Conservation (phyloP, 2,797 vertebrate genomes). For the Calcarius lapponicus region DNA sequence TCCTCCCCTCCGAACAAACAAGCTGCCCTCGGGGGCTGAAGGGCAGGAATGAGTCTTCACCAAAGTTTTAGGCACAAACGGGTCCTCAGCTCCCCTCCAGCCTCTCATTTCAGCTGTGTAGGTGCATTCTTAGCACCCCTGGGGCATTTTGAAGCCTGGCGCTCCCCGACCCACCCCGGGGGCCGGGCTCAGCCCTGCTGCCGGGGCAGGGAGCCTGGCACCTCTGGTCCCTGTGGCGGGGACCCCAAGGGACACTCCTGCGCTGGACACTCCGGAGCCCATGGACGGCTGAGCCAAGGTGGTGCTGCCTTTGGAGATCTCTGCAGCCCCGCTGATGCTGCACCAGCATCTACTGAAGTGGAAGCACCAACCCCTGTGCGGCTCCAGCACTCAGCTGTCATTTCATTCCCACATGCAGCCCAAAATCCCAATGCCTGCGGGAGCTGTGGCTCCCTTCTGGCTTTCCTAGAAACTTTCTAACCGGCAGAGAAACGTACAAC, state of each 20-base stretch:
- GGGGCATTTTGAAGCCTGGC: rapidly evolving
- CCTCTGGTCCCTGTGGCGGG: too few species aligned
- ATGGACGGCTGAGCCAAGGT: not conserved
- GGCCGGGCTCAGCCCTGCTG: not conserved
- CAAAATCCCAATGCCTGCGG: not conserved
- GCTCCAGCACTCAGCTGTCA: not conserved
- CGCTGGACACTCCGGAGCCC: rapidly evolving
- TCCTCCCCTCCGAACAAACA: not conserved
- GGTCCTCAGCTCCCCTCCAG: not conserved
- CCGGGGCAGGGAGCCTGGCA: not conserved
- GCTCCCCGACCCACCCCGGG: not conserved
- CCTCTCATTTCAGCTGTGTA: not conserved
- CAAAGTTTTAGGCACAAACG: not conserved
- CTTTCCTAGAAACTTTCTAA: conserved; percentile 8
- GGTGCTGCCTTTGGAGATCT: not conserved
- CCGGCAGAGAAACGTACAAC: not conserved
- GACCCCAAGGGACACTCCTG: rapidly evolving
- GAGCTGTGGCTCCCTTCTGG: not conserved
- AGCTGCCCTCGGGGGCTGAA: not conserved
- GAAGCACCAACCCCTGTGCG: not conserved
- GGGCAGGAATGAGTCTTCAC: not conserved
- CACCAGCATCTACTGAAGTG: not conserved
- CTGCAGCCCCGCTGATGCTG: not conserved
- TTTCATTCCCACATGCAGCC: not conserved
- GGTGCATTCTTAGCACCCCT: not conserved